Percentiles rank a stretch among this genome's conserved stretches.
phyloP scores from a whole-genome alignment of 2,113 vertebrate genomes.

The Serinus canaria region DNA sequence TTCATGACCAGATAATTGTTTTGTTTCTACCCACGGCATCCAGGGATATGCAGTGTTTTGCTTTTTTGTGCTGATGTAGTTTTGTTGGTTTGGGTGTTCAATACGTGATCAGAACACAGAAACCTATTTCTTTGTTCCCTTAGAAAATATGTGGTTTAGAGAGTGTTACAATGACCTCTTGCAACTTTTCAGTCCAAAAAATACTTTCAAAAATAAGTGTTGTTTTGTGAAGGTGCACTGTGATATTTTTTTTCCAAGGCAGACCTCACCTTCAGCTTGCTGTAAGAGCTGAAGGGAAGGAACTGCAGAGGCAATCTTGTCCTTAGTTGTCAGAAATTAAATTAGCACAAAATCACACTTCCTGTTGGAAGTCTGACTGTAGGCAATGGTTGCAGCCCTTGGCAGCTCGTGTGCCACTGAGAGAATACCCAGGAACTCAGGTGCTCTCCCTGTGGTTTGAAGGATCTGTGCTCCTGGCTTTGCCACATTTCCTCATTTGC shows the following conservation, averaged over 20 bases:
- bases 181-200: not conserved
- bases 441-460: not conserved
- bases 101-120: not conserved
- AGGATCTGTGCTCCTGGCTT: not conserved
- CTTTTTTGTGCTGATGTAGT: not conserved
- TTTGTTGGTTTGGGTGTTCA: not conserved
- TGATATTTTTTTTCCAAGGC: not conserved
- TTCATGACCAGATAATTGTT: not conserved
- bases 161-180: not conserved
- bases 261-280: not conserved
- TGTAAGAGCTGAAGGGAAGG: not conserved
- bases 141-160: not conserved
- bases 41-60: not conserved
- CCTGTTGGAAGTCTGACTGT: not conserved
- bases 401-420: rapidly evolving
- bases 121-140: not conserved
- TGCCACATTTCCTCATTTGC: not conserved
- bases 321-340: not conserved
- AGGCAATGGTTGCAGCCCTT: not conserved
- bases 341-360: too few relatives aligned
- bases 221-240: not conserved
- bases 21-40: not conserved
- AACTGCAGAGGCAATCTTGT: not conserved
- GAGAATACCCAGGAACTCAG: not conserved
- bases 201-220: not conserved